A percentile compares a stretch with the other conserved stretches of the same genome.
Evolutionary conservation across 2,888 invertebrate genomes (phyloP).

Genomic region (Dendrolimus pini): DNA sequence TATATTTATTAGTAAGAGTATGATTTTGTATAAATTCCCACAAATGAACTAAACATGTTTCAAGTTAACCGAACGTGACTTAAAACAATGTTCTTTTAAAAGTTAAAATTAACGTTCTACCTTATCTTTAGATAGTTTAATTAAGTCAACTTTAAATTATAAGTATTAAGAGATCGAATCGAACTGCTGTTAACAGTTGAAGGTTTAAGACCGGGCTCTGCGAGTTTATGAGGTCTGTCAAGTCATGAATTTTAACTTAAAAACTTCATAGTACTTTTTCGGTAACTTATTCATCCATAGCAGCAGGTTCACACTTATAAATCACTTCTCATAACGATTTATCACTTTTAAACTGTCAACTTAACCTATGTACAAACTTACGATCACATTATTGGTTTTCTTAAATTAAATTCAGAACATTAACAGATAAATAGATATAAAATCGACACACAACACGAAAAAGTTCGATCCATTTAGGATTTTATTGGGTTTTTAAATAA

Average conservation of each 20-base stretch:
- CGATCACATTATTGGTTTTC: conserved; percentile 13
- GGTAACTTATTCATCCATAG: too few relatives aligned
- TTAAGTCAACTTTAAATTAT: too few relatives aligned
- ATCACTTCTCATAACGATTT: conserved; percentile 2
- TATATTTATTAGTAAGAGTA: too few relatives aligned
- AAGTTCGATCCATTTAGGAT: conserved; percentile 41
- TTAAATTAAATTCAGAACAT: conserved; percentile 3
- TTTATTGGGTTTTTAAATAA: conserved; percentile 14
- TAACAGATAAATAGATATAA: conserved; percentile 6
- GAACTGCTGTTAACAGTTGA: conserved; percentile 1
- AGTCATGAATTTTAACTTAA: conserved; percentile 12
- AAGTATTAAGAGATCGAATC: too few relatives aligned
- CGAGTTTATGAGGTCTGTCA: conserved; percentile 22
- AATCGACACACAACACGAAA: conserved; percentile 12
- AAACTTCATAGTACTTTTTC: conserved; percentile 4
- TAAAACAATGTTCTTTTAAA: too few relatives aligned
- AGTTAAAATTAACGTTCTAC: too few relatives aligned
- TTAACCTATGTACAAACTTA: conserved; percentile 3
- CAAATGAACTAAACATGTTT: too few relatives aligned
- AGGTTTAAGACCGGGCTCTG: conserved; percentile 33
- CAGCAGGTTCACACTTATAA: background rate
- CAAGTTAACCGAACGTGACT: too few relatives aligned
- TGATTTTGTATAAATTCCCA: too few relatives aligned
- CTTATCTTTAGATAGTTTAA: too few relatives aligned
- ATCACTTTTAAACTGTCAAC: conserved; percentile 6